A percentile compares a stretch with the other conserved stretches of the same genome.
Evolutionary conservation across 2,888 invertebrate species (phyloP).

Genomic region (Nasonovia ribisnigri): DNA sequence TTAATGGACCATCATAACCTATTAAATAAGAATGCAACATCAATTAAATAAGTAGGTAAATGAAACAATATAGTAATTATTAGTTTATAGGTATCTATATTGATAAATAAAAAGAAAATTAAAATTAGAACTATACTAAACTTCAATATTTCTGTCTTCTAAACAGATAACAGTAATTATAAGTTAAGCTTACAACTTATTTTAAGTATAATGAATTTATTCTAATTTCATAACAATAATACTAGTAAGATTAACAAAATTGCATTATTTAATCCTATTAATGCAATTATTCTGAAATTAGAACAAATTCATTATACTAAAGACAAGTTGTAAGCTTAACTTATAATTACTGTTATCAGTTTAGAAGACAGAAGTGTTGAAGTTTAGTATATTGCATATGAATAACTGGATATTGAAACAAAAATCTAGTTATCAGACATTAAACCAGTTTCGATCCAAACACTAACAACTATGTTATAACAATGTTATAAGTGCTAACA

Average conservation of each 20-base stretch:
- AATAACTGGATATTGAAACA: background rate
- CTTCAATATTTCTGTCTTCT: background rate
- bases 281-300: background rate
- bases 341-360: background rate
- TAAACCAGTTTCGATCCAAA: background rate
- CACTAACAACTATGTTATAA: background rate
- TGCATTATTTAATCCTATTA: no score
- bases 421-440: background rate
- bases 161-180: background rate
- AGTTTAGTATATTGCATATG: background rate
- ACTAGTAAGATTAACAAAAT: no score
- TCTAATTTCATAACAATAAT: background rate
- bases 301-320: background rate
- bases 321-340: background rate
- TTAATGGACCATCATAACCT: constrained; percentile 91
- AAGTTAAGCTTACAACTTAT: background rate
- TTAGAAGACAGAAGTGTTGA: background rate
- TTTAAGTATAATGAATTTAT: background rate
- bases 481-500: background rate
- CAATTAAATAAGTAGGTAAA: background rate
- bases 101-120: background rate
- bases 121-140: background rate
- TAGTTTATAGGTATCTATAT: constrained; percentile 14
- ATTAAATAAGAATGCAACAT: constrained; percentile 68
- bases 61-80: background rate